phyloP scores from a whole-genome alignment of 1,140 invertebrate genomes.

The Oncopeltus fasciatus region DNA sequence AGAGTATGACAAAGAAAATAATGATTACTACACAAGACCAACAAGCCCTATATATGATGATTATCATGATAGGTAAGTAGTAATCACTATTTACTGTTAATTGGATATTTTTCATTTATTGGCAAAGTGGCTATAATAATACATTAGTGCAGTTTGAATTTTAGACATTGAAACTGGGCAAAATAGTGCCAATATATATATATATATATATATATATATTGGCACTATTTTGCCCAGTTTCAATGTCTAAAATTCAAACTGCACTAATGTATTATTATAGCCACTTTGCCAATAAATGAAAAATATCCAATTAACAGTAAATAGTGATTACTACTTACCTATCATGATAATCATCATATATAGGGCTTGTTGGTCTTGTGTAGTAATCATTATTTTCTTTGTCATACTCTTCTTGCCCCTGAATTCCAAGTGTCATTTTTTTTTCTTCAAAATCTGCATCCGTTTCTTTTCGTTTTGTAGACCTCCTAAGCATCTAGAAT shows the following conservation, averaged over 20 bases:
- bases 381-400: slow-evolving; percentile 78
- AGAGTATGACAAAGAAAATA: slow-evolving; percentile 80
- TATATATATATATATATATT: no score
- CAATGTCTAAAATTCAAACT: no score
- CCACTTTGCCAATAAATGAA: no score
- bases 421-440: slow-evolving; percentile 75
- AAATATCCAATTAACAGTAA: no score
- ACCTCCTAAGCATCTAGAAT: slow-evolving; percentile 77
- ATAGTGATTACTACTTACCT: background rate
- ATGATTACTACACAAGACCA: slow-evolving; percentile 56
- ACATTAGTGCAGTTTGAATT: no score
- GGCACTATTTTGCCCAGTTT: no score
- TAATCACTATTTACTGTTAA: no score
- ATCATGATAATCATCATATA: slow-evolving; percentile 25
- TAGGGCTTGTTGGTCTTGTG: slow-evolving; percentile 41
- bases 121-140: no score
- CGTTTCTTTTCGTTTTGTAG: slow-evolving; percentile 81
- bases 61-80: slow-evolving; percentile 19
- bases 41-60: slow-evolving; percentile 33
- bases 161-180: no score
- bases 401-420: slow-evolving; percentile 68
- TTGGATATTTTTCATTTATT: no score
- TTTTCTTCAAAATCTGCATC: slow-evolving; percentile 95
- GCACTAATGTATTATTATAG: no score
- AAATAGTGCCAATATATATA: no score